These are phyloP conservation scores for honey bee (Apis mellifera) DNA, from an alignment of 1,140 invertebrate species.

Conservation along the genomic window DNA sequence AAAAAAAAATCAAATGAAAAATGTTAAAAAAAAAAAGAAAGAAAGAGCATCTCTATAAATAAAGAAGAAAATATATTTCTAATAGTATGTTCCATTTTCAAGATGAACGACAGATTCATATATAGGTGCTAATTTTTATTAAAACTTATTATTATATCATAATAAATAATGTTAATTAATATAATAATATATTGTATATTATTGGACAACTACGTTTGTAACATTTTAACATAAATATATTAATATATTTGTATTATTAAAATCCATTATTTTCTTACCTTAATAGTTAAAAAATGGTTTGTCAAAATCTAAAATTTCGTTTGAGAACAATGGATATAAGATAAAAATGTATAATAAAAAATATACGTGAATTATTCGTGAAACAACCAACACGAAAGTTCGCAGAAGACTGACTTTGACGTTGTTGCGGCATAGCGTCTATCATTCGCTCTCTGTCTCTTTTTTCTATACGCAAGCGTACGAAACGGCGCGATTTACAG, in stretches of 20 bases:
- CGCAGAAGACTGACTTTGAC: conserved; percentile 31
- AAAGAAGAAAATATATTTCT: not conserved
- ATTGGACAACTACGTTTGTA: too few species aligned
- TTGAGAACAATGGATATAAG: not conserved
- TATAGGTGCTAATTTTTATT: not conserved
- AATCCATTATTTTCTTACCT: not conserved
- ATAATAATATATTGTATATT: not conserved
- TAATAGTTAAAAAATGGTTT: not conserved
- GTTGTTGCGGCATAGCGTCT: conserved; percentile 8
- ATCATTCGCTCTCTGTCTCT: not conserved
- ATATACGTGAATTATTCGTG: not conserved
- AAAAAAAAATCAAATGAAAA: not conserved
- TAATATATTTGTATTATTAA: not conserved
- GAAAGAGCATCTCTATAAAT: not conserved
- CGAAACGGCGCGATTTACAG: not conserved
- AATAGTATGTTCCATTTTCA: not conserved
- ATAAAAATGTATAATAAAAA: not conserved
- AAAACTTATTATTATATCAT: not conserved
- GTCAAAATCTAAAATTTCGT: not conserved
- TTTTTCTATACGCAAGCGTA: conserved; percentile 32
- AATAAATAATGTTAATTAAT: not conserved
- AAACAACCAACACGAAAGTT: conserved; percentile 6
- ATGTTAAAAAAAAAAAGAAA: not conserved
- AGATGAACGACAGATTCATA: not conserved
- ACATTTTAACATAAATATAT: not conserved